Base-by-base conservation (phyloP, 2,113 vertebrate species). In the Anoplopoma fimbria region DNA sequence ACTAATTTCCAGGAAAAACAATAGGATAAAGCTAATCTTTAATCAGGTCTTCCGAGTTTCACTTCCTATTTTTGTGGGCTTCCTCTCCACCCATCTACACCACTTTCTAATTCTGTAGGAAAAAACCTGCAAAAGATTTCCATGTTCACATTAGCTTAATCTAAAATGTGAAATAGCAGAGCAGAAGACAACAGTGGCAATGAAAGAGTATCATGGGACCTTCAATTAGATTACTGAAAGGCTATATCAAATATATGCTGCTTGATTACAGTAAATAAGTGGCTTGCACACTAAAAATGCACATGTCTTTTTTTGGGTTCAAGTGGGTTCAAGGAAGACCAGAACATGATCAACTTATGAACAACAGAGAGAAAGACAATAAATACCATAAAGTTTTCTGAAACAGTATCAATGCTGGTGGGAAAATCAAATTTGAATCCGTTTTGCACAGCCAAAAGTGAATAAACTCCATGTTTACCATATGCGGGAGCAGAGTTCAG, bases 1-100 rank as follows among this genome's bases (percentile, higher is more conserved):
- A 79, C 49, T 84, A 63, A 84, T 91, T 84, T 89, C 91, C 88
- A 87, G 80, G 75, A 85, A 93, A 88, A 94, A 92, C 88, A 91
- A 91, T 88, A 84, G 89, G 74, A 85, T 88, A 42, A 79, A 77
- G 77, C 85, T 93, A 89, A 94, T 94, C 92, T 94, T 49, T 83
- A 91, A 93, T 94, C 91, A 92, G 80, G 70, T 87, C 88, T 90
- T 93, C 85, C 83, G 36, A 79, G 77, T 69, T 84, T 75, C 57
- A 84, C 91, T 93, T 93, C 86, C 92, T 92, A 83, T 88, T 87
- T 90, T 79, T 88, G 86, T 69, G 77, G 57, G 61, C 79, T 93
- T 91, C 91, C 91, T 88, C 90, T 89, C 83, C 94, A 2, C 89
- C 84, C 87, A 88, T 91, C 90, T 60, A 69, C 75, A 70, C 69